Base-by-base conservation (phyloP, 2,888 invertebrate species). In the Psylliodes chrysocephalus region DNA sequence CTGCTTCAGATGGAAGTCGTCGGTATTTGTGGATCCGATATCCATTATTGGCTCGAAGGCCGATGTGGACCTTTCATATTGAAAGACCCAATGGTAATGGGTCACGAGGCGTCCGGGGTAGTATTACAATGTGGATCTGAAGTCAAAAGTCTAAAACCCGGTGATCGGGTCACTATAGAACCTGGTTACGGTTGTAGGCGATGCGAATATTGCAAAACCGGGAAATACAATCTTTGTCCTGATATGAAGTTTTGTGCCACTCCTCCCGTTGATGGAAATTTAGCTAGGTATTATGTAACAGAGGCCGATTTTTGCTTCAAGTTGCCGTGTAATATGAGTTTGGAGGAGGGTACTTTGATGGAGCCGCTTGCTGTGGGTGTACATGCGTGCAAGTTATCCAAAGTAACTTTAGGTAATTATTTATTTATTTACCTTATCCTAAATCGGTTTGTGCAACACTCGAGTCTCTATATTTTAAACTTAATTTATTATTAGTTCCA, bases 21-120 rank as follows among this genome's bases (percentile, higher is more conserved):
- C 47, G 98, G 98, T 15, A 98, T 98, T 76, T 98, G 98, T 80
- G 98, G 97, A 0, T 92, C 92, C 0, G 97, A 98, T 82, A 94
- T 98, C 2, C 96, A 96, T 82, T 98, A 96, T 83, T 89, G 94
- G 84, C 89, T 89, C 33, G 84, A 89, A 66, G 97, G 97, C 3
- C 81, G 87, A 8, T 95, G 96, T 77, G 96, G 95, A 0, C 88
- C 92, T 78, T 97, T 96, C 80, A 84, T 95, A 30, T 87, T 98
- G 0, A 87, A 88, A 62, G 86, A 89, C 47, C 97, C 97, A 7
- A 96, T 98, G 95, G 86, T 70, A 8, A 53, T 90, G 95, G 98
- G 98, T 0, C 98, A 98, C 78, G 98, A 98, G 82, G 91, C 96
- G 0, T 87, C 92, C 0, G 94, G 93, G 6, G 86, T 89, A 14